A percentile compares a stretch with the other conserved stretches of the same genome.
Conservation (phyloP, 2,113 vertebrate genomes). For the Rhinolophus ferrumequinum region DNA sequence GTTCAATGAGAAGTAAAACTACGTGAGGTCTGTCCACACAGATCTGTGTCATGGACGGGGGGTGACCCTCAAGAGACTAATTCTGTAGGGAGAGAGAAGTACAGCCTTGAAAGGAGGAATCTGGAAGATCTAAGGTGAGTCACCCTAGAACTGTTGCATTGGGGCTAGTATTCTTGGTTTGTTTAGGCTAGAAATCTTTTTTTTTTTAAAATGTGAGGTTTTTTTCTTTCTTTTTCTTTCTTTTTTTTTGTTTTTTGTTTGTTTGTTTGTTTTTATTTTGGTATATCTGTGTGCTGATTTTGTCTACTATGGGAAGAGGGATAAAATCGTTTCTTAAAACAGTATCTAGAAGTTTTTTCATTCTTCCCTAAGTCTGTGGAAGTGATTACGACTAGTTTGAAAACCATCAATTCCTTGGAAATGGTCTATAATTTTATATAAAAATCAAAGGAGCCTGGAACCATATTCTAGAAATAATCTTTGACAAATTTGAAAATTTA, state of each 20-base stretch:
- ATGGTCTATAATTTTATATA: conserved; percentile 23
- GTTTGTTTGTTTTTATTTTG: not conserved
- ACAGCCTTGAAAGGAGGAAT: not conserved
- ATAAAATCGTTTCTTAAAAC: conserved; percentile 34
- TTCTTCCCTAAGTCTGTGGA: not conserved
- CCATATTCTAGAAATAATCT: conserved; percentile 3
- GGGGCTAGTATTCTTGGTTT: not conserved
- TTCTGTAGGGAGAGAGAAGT: not conserved
- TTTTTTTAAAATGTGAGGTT: not conserved
- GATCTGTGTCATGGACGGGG: not conserved
- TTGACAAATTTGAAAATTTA: not conserved
- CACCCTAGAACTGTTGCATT: not conserved
- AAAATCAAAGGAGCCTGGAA: not conserved
- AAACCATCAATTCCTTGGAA: not conserved
- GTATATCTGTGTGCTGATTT: not conserved
- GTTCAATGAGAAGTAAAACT: not conserved
- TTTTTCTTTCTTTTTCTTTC: not conserved
- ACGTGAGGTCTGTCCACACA: not conserved
- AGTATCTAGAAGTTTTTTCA: not conserved
- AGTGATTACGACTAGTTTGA: not conserved
- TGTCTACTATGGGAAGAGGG: not conserved
- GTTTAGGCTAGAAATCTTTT: not conserved
- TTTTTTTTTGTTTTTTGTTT: no score
- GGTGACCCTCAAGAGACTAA: not conserved
- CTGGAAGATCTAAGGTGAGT: not conserved